Evolutionary conservation across 2,113 vertebrate species (phyloP), one percentile per base, ranked within the genome.

Genomic region (Pteruthius melanotis): DNA sequence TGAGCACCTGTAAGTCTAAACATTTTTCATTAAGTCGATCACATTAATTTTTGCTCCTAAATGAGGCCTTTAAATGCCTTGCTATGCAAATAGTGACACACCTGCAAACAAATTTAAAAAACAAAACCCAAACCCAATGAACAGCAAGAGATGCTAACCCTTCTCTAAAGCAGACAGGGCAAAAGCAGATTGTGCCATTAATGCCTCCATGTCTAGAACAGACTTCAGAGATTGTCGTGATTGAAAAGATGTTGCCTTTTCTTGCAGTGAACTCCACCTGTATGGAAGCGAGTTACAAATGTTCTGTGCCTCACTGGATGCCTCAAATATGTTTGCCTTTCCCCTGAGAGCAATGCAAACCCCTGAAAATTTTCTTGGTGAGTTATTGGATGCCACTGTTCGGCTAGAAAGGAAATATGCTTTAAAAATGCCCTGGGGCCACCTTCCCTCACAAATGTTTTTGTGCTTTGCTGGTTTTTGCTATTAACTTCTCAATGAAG

Each of bases 41-140:
- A 7, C 13, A 2, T 31, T 75, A 31, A 61, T 66, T 87, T 87
- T n/a, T 90, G 35, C 60, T 92, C 57, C 27, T 47, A 53, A 84
- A 44, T 30, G 60, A 77, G 35, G 7, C 30, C 9, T 85, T 85
- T 40, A 44, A 40, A 57, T 61, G 3, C 52, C 27, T 88, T 8
- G 15, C 23, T 17, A 17, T 22, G 68, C 8, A 68, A 53, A 53
- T 52, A 64, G 49, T 63, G 60, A 60, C 30, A 76, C 4, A 2
- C 1, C 8, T 74, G 45, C 30, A 68, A 35, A 17, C 12, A 70
- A 61, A 47, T 37, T 12, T 1, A 61, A 50, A 45, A 49, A 2
- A 1, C n/a, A n/a, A n/a, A n/a, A 7, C 8, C 21, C 6, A 52
- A 77, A 24, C 0, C 21, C 27, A 69, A 28, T 0, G 13, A 78